Evolutionary conservation across 2,113 vertebrate species (phyloP).

Genomic region (Camarhynchus parvulus): DNA sequence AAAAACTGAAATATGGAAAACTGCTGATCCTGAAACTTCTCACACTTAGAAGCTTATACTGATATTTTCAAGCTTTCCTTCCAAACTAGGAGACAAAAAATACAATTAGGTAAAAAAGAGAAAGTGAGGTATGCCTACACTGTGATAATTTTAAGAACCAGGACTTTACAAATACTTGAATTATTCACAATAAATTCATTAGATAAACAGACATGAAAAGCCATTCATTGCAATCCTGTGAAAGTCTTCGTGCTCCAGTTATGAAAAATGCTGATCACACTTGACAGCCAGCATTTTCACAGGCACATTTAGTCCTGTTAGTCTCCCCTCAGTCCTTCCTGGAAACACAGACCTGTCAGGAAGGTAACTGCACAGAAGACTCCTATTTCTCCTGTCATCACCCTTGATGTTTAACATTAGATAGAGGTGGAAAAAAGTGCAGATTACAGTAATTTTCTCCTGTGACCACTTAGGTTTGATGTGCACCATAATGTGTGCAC

Average conservation of each 20-base stretch:
- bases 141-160: neutral
- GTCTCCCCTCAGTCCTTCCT: neutral
- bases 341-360: neutral
- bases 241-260: conserved; percentile 8
- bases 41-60: neutral
- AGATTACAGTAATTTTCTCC: neutral
- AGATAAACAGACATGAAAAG: neutral
- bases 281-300: neutral
- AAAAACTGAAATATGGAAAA: neutral
- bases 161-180: neutral
- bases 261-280: neutral
- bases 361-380: neutral
- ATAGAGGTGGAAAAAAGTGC: neutral
- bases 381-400: neutral
- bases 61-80: neutral
- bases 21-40: neutral
- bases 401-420: neutral
- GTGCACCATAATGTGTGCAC: neutral
- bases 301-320: neutral
- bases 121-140: neutral
- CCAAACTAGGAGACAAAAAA: neutral
- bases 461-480: neutral
- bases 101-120: neutral
- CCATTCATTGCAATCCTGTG: neutral
- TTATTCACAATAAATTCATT: neutral